Evolutionary conservation across 2,888 invertebrate species (phyloP), one percentile per base, ranked within the genome.

Genomic region (Napeogenes sylphis): DNA sequence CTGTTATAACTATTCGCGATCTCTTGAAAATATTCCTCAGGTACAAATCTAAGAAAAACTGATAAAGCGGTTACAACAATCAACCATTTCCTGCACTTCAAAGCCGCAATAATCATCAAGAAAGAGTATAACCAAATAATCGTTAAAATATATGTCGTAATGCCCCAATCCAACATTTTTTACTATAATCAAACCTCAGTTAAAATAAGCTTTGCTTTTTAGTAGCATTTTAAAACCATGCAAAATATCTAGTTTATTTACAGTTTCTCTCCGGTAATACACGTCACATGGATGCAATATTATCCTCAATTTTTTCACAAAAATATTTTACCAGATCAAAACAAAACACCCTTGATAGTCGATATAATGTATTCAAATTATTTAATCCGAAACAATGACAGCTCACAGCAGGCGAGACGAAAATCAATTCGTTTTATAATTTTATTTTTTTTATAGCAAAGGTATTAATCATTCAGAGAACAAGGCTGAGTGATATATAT

Each of bases 221-320:
- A 45, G 53, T n/a, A 59, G 63, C 55, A 68, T 60, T 63, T 66
- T 60, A 47, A 59, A 64, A 59, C 38, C 77, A 77, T 77, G 77
- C 77, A 81, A 75, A 79, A 82, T 61, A 67, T 72, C 62, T 67
- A 54, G 62, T 65, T 70, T 74, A 77, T 73, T 80, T 78, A 79
- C 75, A 70, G 67, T 72, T 71, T 72, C 21, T 70, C 71, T 77
- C 67, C 72, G 72, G 67, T 65, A 73, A 71, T 72, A 35, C 51
- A 51, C 51, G 66, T 71, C 74, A 78, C 77, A 78, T 73, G 66
- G 67, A 71, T 68, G 68, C 56, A 61, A 63, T 55, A 60, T 55
- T 74, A 64, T 65, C 69, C 63, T 67, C 68, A 70, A 69, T 33
- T 56, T 54, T 60, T 21, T 71, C 72, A 58, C 71, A 80, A 75